phyloP scores from a whole-genome alignment of 2,888 invertebrate genomes.

The Parascotia fuliginaria region DNA sequence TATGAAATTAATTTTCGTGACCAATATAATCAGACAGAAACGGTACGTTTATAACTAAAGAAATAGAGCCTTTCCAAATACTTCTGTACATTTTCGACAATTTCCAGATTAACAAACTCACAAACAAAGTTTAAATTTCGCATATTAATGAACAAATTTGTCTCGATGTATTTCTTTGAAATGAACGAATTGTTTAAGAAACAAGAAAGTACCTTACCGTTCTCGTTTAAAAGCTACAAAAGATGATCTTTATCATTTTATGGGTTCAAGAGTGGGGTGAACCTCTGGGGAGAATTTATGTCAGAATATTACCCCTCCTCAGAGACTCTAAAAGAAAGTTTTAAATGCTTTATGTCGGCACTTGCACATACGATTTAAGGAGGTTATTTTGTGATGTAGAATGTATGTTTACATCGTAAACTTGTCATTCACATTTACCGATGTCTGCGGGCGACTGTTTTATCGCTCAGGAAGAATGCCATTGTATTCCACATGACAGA shows the following conservation, averaged over 20 bases:
- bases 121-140: slow-evolving; percentile 50
- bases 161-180: slow-evolving; percentile 44
- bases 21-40: slow-evolving; percentile 27
- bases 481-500: slow-evolving; percentile 49
- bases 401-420: slow-evolving; percentile 51
- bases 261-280: slow-evolving; percentile 64
- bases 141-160: slow-evolving; percentile 55
- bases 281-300: slow-evolving; percentile 67
- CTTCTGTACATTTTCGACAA: slow-evolving; percentile 38
- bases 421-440: slow-evolving; percentile 47
- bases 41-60: slow-evolving; percentile 38
- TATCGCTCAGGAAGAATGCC: slow-evolving; percentile 50
- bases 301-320: slow-evolving; percentile 64
- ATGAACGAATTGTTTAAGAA: slow-evolving; percentile 55
- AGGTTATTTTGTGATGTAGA: slow-evolving; percentile 45
- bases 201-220: slow-evolving; percentile 48
- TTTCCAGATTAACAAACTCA: slow-evolving; percentile 41
- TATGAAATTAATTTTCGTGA: slow-evolving; percentile 24
- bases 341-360: slow-evolving; percentile 70
- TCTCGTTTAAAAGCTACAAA: slow-evolving; percentile 61
- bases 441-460: slow-evolving; percentile 51
- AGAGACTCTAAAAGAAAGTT: slow-evolving; percentile 73
- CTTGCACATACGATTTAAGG: slow-evolving; percentile 51
- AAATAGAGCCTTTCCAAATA: slow-evolving; percentile 31
- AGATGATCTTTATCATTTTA: slow-evolving; percentile 78